phyloP scores from a whole-genome alignment of 2,797 vertebrate genomes.

The Meda fulgida region DNA sequence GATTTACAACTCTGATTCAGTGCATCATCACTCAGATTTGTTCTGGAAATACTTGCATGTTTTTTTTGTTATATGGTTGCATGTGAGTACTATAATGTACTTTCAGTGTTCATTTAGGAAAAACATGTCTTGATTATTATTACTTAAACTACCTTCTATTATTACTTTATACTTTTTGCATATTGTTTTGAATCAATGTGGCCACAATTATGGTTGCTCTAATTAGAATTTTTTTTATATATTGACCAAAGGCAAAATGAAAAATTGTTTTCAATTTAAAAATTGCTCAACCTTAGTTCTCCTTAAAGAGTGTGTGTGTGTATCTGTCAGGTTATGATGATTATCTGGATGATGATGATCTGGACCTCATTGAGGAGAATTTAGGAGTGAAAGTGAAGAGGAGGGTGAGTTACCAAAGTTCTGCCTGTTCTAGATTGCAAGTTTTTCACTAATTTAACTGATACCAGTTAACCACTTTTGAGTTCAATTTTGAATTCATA shows the following conservation, averaged over 20 bases:
- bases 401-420: constrained; percentile 77
- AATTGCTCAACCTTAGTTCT: background rate
- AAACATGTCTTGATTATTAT: background rate
- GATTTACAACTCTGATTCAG: background rate
- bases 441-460: background rate
- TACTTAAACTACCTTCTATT: background rate
- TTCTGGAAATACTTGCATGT: background rate
- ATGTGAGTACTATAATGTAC: background rate
- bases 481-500: background rate
- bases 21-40: background rate
- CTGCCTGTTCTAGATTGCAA: background rate
- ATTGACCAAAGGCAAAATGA: background rate
- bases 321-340: constrained; percentile 86
- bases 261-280: background rate
- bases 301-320: background rate
- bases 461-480: background rate
- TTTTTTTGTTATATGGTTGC: background rate
- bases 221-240: no score
- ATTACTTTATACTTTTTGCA: background rate
- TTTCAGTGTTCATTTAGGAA: background rate
- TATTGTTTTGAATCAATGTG: background rate
- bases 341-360: constrained; percentile 96
- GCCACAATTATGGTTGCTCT: background rate
- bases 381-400: constrained; percentile 98
- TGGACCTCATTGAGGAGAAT: constrained; percentile 98